phyloP scores from a whole-genome alignment of 2,888 invertebrate genomes.

The Andrena marginata region DNA sequence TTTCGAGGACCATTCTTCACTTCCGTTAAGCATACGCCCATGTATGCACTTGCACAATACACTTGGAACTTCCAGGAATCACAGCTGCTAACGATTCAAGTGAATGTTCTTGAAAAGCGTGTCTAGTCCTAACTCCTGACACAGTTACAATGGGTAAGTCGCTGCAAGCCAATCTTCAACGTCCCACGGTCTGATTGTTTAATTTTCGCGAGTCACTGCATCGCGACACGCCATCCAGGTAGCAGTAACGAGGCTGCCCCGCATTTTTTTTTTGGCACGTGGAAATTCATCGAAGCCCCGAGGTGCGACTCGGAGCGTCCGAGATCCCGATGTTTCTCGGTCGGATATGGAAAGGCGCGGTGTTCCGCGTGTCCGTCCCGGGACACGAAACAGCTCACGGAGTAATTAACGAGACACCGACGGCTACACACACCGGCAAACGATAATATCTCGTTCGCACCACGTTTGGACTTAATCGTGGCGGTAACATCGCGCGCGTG shows the following conservation, averaged over 20 bases:
- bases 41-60: not conserved
- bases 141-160: too few relatives aligned
- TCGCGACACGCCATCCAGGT: not conserved
- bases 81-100: not conserved
- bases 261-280: not conserved
- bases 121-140: too few relatives aligned
- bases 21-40: not conserved
- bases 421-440: conserved; percentile 49
- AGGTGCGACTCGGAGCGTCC: not conserved
- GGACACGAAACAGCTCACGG: conserved; percentile 44
- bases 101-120: not conserved
- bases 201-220: not conserved
- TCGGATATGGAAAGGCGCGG: conserved; percentile 29
- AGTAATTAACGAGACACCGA: conserved; percentile 58
- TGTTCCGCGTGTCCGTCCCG: conserved; percentile 38
- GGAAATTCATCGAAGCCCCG: not conserved
- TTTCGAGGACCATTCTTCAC: not conserved
- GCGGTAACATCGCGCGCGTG: conserved; percentile 61
- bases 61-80: not conserved
- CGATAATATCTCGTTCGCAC: conserved; percentile 65
- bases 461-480: conserved; percentile 63
- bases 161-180: not conserved
- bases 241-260: not conserved
- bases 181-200: not conserved
- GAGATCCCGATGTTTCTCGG: conserved; percentile 5